Evolutionary conservation across 2,888 invertebrate species (phyloP).

Genomic region (Papilio elwesi): DNA sequence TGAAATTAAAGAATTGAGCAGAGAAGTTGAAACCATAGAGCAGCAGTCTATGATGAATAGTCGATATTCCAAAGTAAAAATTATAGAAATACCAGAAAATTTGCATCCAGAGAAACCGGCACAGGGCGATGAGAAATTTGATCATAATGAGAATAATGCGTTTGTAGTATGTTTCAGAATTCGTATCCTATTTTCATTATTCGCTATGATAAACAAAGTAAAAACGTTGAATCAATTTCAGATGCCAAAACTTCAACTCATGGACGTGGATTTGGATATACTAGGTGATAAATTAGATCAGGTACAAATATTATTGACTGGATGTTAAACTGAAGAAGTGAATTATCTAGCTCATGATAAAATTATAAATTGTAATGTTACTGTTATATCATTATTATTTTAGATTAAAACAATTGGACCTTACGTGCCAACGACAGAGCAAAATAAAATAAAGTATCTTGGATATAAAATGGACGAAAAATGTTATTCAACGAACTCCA

Average conservation of each 20-base stretch:
- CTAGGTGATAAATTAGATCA: constrained; percentile 61
- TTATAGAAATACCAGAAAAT: constrained; percentile 12
- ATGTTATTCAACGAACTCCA: constrained; percentile 17
- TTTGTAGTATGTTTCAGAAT: constrained; percentile 43
- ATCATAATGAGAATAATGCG: constrained; percentile 45
- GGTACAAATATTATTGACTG: constrained; percentile 52
- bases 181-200: not conserved
- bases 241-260: constrained; percentile 67
- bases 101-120: not conserved
- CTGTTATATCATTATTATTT: constrained; percentile 42
- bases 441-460: constrained; percentile 40
- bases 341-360: no score
- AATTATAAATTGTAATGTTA: not conserved
- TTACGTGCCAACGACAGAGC: constrained; percentile 45
- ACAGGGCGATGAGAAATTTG: constrained; percentile 34
- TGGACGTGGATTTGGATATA: constrained; percentile 60
- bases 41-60: not conserved
- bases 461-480: constrained; percentile 36
- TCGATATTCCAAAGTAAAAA: constrained; percentile 22
- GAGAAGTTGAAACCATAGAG: constrained; percentile 39
- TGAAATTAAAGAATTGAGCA: constrained; percentile 48
- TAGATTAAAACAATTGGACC: constrained; percentile 59
- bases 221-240: constrained; percentile 34
- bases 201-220: not conserved
- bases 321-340: not conserved